phyloP scores from a whole-genome alignment of 2,797 vertebrate species.

The Macropodus opercularis region DNA sequence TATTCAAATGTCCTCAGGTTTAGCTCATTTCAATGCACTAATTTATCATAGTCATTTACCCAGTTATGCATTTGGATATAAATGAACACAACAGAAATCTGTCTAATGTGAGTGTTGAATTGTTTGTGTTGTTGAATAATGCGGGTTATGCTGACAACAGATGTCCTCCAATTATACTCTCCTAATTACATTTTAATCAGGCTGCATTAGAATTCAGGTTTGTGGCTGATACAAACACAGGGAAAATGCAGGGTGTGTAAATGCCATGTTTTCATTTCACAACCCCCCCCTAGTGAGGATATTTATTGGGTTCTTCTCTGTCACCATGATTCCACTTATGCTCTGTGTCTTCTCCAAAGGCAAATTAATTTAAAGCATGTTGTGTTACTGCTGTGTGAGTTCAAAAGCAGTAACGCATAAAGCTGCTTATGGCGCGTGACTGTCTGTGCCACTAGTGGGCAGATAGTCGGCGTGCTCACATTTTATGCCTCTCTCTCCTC shows the following conservation, averaged over 20 bases:
- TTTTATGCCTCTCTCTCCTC: background rate
- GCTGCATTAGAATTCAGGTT: slow-evolving; percentile 67
- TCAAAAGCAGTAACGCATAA: background rate
- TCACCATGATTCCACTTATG: background rate
- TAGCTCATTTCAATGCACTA: slow-evolving; percentile 23
- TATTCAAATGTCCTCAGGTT: slow-evolving; percentile 12
- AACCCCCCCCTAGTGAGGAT: slow-evolving; percentile 9
- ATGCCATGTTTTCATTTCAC: slow-evolving; percentile 35
- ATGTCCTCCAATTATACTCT: slow-evolving; percentile 75
- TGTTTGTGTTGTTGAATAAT: slow-evolving; percentile 58
- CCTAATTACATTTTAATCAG: slow-evolving; percentile 76
- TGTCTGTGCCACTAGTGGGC: background rate
- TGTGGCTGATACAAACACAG: slow-evolving; percentile 49
- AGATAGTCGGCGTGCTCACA: background rate
- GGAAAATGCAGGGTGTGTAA: slow-evolving; percentile 42
- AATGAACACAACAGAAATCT: slow-evolving; percentile 31
- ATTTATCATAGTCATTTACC: slow-evolving; percentile 34
- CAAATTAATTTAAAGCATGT: background rate
- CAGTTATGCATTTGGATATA: slow-evolving; percentile 12
- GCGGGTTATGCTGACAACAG: slow-evolving; percentile 63
- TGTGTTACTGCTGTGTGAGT: background rate
- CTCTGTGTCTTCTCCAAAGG: background rate
- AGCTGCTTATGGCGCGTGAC: background rate
- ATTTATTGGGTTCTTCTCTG: slow-evolving; percentile 6
- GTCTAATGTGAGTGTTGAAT: slow-evolving; percentile 19